Evolutionary conservation across 1,140 invertebrate species (phyloP).

Genomic region (Araneus ventricosus): DNA sequence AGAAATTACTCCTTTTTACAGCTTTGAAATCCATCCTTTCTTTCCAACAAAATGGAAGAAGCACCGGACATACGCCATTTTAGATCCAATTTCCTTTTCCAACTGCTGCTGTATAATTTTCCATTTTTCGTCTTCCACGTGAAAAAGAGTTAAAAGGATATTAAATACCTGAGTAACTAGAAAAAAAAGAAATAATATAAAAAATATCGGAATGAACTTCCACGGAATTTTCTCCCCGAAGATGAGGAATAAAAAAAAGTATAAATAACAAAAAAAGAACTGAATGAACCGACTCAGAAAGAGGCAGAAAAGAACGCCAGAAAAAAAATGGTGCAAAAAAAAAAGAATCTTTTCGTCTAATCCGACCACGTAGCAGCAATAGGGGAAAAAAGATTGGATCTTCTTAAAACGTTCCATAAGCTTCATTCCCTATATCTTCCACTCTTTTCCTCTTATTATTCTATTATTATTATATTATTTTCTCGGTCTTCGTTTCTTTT

Average conservation of each 20-base stretch:
- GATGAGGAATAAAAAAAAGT: neutral
- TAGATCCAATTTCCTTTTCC: neutral
- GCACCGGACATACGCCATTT: neutral
- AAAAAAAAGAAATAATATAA: neutral
- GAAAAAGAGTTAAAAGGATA: constrained; percentile 46
- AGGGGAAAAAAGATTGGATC: constrained; percentile 50
- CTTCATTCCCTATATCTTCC: constrained; percentile 40
- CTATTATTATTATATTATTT: constrained; percentile 45
- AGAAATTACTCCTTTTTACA: too few relatives aligned
- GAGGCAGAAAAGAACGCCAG: neutral
- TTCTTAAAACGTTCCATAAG: constrained; percentile 59
- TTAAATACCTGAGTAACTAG: constrained; percentile 24
- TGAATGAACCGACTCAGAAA: constrained; percentile 6
- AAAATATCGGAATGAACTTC: constrained; percentile 20
- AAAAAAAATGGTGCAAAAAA: neutral
- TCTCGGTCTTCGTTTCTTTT: constrained; percentile 40
- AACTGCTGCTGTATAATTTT: neutral
- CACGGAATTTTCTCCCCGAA: constrained; percentile 28
- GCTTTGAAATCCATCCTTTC: too few relatives aligned
- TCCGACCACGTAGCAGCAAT: constrained; percentile 54
- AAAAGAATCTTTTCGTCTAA: constrained; percentile 39
- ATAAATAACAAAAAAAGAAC: neutral
- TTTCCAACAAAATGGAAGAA: neutral
- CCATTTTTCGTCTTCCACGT: constrained; percentile 7
- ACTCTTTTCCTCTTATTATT: constrained; percentile 38